Evolutionary conservation across 2,888 invertebrate species (phyloP).

Genomic region (Cancer borealis): DNA sequence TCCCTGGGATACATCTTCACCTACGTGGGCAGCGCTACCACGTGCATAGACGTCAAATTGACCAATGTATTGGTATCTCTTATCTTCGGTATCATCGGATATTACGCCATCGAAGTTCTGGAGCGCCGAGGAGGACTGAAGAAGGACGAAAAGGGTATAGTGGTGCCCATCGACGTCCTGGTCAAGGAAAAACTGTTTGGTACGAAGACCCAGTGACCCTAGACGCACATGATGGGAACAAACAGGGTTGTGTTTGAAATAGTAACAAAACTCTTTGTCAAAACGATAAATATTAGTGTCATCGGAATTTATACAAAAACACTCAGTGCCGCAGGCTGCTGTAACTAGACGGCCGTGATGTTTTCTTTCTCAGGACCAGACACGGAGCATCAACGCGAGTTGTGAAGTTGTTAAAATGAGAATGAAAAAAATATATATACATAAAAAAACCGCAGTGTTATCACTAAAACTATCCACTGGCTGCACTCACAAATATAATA

Average conservation of each 20-base stretch:
- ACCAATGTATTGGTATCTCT: slow-evolving; percentile 91
- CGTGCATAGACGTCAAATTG: slow-evolving; percentile 92
- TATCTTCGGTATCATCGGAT: slow-evolving; percentile 87
- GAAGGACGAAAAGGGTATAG: slow-evolving; percentile 55
- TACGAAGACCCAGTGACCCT: background rate
- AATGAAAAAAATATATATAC: background rate
- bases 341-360: background rate
- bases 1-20: slow-evolving; percentile 93
- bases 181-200: slow-evolving; percentile 32
- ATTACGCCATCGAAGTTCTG: slow-evolving; percentile 81
- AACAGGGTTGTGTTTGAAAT: background rate
- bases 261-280: background rate
- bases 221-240: background rate
- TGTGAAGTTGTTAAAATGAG: background rate
- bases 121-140: slow-evolving; percentile 64
- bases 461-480: background rate
- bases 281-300: background rate
- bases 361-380: slow-evolving; percentile 5
- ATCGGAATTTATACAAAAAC: background rate
- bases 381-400: background rate
- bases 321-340: background rate
- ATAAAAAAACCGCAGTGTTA: background rate
- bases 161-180: slow-evolving; percentile 60
- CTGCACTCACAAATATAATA: background rate
- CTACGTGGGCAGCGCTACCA: slow-evolving; percentile 92